Evolutionary conservation across 2,888 invertebrate genomes (phyloP), one percentile per base, ranked within the genome.

Genomic region (Atrina japonica): DNA sequence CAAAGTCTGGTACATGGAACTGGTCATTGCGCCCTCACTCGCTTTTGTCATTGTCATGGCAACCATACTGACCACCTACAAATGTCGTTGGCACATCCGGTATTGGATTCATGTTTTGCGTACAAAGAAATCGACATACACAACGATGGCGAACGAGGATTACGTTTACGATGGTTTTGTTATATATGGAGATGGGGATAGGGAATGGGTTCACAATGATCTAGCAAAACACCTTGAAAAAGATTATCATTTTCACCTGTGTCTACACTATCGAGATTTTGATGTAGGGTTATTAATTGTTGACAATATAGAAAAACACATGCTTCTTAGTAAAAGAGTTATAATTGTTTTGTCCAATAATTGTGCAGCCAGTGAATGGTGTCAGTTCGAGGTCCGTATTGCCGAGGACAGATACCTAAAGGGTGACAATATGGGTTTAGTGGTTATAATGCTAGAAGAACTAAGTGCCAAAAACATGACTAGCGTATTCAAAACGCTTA

Each of bases 201-300:
- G 52, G n/a, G 53, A 63, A 1, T 63, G 63, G 63, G 63, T 63
- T 7, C 63, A 63, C 41, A 52, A 63, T n/a, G n/a, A 18, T 9
- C 52, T 30, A 9, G 52, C 52, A 6, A 35, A 35, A 41, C 35
- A n/a, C n/a, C 63, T 63, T 1, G 63, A 63, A 50, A 11, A 16
- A 14, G 29, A 41, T 2, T 35, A 63, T 5, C 52, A 41, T 23
- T 16, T 52, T 18, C 50, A 27, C 3, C 23, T 63, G 14, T 63
- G 63, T 35, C n/a, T 63, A 6, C 63, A 63, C 41, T 49, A 63
- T 2, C 35, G 63, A 21, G 63, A 63, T 41, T 63, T 63, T 21
- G 63, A 63, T 21, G 50, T 63, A 11, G 63, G 63, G 6, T 40
- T 23, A 27, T 18, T 49, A 21, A 49, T 63, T 3, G 49, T 49